phyloP scores from a whole-genome alignment of 2,113 vertebrate genomes.

The Cettia cetti region DNA sequence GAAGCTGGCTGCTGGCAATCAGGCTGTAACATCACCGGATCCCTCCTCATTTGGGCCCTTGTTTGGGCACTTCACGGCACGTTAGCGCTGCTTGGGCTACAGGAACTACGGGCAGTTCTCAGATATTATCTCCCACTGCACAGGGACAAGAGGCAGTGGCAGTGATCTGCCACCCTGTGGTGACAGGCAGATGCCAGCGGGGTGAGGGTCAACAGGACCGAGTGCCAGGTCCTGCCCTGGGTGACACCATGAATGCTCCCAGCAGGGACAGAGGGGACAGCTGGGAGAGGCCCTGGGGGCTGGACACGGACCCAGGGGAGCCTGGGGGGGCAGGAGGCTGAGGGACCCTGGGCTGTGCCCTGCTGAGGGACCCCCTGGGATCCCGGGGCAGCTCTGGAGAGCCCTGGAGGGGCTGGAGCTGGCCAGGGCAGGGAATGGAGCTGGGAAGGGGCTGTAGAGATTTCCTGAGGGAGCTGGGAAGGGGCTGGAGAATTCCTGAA shows the following conservation, averaged over 20 bases:
- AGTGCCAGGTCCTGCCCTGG: neutral
- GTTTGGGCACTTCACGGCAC: neutral
- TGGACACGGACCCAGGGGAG: neutral
- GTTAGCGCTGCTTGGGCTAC: neutral
- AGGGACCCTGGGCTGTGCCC: neutral
- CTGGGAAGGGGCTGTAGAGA: too few species aligned
- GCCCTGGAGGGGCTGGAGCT: too few species aligned
- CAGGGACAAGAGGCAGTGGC: neutral
- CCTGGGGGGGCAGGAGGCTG: neutral
- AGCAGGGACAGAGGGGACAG: neutral
- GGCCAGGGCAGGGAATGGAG: too few species aligned
- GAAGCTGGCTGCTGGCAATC: neutral
- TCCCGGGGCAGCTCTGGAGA: too few species aligned
- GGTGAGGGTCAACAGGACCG: neutral
- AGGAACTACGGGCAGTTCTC: neutral
- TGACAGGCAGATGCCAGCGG: rapidly evolving
- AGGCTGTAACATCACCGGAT: neutral
- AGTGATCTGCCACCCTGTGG: neutral
- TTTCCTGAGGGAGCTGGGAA: too few species aligned
- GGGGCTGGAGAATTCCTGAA: too few species aligned
- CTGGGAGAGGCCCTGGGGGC: neutral
- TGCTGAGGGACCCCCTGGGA: too few species aligned
- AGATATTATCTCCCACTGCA: rapidly evolving
- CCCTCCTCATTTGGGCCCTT: neutral
- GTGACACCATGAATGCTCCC: neutral